Conservation (phyloP, 1,140 invertebrate genomes). For the Himalopsyche phryganea region DNA sequence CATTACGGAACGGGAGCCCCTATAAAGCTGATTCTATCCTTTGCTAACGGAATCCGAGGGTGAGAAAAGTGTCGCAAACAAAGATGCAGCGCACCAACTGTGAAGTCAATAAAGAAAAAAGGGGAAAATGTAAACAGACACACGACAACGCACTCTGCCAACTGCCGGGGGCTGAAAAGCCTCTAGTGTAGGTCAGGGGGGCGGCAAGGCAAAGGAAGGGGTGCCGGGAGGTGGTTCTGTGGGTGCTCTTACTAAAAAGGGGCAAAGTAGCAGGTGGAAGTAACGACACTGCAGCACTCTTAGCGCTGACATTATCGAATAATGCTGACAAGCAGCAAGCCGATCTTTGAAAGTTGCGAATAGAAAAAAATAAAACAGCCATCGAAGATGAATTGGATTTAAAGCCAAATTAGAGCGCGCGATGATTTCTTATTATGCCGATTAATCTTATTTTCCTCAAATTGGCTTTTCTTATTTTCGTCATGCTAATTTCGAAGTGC, state of each 20-base stretch:
- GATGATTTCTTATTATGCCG: neutral
- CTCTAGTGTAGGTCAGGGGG: neutral
- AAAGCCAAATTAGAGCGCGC: neutral
- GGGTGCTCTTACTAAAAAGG: neutral
- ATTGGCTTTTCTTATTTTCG: too few relatives aligned
- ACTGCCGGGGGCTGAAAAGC: slow-evolving; percentile 12
- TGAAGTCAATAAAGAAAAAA: slow-evolving; percentile 22
- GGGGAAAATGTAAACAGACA: slow-evolving; percentile 24
- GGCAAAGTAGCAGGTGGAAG: slow-evolving; percentile 18
- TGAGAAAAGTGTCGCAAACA: slow-evolving; percentile 1
- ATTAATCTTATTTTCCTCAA: too few relatives aligned
- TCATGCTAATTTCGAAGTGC: too few relatives aligned
- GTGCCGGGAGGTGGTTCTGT: too few relatives aligned
- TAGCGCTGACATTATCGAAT: slow-evolving; percentile 29
- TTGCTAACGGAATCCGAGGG: neutral
- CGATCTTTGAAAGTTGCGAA: neutral
- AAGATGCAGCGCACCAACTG: slow-evolving; percentile 24
- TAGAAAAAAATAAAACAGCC: neutral
- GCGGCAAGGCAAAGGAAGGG: neutral
- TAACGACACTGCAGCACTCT: slow-evolving; percentile 24
- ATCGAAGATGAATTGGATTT: slow-evolving; percentile 1
- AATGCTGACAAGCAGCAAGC: too few relatives aligned
- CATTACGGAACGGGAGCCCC: slow-evolving; percentile 20
- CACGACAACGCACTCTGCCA: slow-evolving; percentile 20
- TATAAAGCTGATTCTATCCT: slow-evolving; percentile 8